Conservation (phyloP, 2,888 invertebrate species). For the Isotomurus palustris region DNA sequence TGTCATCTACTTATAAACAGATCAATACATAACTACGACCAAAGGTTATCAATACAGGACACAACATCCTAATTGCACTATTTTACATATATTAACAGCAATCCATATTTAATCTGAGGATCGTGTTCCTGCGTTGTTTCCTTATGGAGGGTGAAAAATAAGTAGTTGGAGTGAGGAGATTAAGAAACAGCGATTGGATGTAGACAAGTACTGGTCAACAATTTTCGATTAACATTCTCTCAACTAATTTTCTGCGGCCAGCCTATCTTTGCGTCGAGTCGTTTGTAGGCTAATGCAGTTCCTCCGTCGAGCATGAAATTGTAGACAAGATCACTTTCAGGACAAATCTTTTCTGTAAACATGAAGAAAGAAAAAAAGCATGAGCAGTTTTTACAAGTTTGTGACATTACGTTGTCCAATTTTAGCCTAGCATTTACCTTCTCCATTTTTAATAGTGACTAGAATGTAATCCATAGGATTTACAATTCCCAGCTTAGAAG, state of each 20-base stretch:
- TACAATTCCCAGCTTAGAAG: conserved; percentile 90
- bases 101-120: too few relatives aligned
- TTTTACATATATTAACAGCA: too few relatives aligned
- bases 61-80: too few relatives aligned
- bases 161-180: not conserved
- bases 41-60: too few relatives aligned
- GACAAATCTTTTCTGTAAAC: conserved; percentile 73
- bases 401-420: not conserved
- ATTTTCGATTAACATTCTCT: too few relatives aligned
- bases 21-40: too few relatives aligned
- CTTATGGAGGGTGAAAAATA: too few relatives aligned
- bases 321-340: conserved; percentile 66
- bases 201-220: too few relatives aligned
- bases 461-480: conserved; percentile 95
- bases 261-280: conserved; percentile 93
- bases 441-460: conserved; percentile 82
- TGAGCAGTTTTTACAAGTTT: not conserved
- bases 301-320: conserved; percentile 42
- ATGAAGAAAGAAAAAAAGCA: not conserved
- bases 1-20: too few relatives aligned
- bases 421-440: conserved; percentile 58
- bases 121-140: too few relatives aligned
- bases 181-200: not conserved
- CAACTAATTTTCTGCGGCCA: conserved; percentile 63
- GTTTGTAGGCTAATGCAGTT: conserved; percentile 75